Evolutionary conservation across 2,888 invertebrate genomes (phyloP).

Genomic region (Drosophila nr. medialis): DNA sequence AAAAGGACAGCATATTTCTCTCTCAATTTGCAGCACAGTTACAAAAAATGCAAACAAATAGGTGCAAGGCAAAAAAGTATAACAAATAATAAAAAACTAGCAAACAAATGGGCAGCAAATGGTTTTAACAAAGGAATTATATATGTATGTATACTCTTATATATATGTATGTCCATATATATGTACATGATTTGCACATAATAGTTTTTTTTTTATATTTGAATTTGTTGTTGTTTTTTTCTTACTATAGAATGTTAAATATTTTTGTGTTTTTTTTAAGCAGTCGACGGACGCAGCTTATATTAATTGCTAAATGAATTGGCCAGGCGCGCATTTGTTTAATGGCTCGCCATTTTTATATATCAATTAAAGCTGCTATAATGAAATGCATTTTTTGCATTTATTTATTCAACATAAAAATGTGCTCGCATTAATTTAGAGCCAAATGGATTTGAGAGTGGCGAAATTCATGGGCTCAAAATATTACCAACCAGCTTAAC

Average conservation of each 20-base stretch:
- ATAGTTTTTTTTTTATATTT: conserved; percentile 59
- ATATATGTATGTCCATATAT: neutral
- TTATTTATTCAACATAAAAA: conserved; percentile 47
- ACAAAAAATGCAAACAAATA: conserved; percentile 13
- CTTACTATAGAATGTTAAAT: conserved; percentile 23
- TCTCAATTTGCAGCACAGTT: conserved; percentile 50
- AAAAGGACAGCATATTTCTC: conserved; percentile 81
- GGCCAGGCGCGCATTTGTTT: conserved; percentile 65
- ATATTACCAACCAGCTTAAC: conserved; percentile 37
- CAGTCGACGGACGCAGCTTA: conserved; percentile 70
- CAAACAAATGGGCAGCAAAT: conserved; percentile 71
- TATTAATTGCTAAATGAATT: conserved; percentile 81
- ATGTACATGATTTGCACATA: conserved; percentile 55
- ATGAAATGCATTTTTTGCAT: conserved; percentile 48
- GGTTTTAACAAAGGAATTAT: conserved; percentile 77
- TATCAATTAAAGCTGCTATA: conserved; percentile 75
- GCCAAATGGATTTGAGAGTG: conserved; percentile 60
- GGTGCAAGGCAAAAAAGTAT: conserved; percentile 24
- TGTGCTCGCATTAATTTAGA: conserved; percentile 61
- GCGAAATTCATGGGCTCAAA: conserved; percentile 34
- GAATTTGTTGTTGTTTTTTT: neutral
- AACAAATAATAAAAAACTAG: conserved; percentile 41
- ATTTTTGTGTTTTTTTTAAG: conserved; percentile 18
- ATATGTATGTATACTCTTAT: conserved; percentile 44
- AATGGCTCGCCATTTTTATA: conserved; percentile 76